phyloP scores from a whole-genome alignment of 2,113 vertebrate genomes.

The Ursus arctos region DNA sequence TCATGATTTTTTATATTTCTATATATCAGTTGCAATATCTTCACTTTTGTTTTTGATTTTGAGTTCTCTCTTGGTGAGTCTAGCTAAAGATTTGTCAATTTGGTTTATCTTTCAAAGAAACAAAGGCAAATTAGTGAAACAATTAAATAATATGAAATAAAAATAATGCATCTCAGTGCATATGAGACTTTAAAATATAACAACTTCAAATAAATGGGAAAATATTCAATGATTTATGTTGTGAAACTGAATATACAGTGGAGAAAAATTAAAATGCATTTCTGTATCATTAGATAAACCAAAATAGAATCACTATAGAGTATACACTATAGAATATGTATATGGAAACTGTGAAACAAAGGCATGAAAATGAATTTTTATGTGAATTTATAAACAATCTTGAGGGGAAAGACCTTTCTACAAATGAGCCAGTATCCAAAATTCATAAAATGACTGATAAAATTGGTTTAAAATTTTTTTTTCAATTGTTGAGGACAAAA shows the following conservation, averaged over 20 bases:
- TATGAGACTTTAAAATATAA: neutral
- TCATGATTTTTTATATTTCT: neutral
- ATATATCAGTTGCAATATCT: neutral
- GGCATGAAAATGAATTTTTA: neutral
- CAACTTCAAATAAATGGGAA: neutral
- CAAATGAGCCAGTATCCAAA: neutral
- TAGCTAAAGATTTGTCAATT: neutral
- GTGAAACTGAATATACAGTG: neutral
- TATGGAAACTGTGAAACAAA: neutral
- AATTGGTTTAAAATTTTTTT: neutral
- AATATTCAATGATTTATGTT: neutral
- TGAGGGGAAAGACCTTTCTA: neutral
- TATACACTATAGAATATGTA: neutral
- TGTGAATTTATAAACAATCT: neutral
- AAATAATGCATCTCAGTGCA: neutral
- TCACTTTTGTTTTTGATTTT: neutral
- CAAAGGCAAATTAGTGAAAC: neutral
- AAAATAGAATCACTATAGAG: neutral
- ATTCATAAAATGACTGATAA: neutral
- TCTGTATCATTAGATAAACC: neutral
- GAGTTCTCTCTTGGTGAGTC: neutral
- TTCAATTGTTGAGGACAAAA: neutral
- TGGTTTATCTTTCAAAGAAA: neutral
- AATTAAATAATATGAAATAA: constrained; percentile 1
- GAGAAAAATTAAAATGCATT: neutral